Evolutionary conservation across 2,888 invertebrate species (phyloP), one percentile per base, ranked within the genome.

Genomic region (Machimus atricapillus): DNA sequence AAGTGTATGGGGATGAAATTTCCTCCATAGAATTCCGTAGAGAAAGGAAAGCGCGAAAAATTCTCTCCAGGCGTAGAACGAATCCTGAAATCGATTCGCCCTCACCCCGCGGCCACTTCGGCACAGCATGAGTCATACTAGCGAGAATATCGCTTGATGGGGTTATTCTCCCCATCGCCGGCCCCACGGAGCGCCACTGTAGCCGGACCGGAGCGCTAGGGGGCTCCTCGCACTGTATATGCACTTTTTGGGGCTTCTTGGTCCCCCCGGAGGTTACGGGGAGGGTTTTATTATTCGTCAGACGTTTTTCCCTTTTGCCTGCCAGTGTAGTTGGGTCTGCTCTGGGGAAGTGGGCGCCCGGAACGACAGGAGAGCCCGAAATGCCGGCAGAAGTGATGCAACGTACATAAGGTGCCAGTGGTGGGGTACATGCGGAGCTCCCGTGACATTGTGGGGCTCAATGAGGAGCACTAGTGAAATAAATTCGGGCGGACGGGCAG

Each of bases 131-230:
- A 86, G 86, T 86, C 86, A 86, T 86, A 86, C 56, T 86, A 77
- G 86, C 77, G 56, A 77, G 86, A 86, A 86, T 86, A 86, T 34
- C 86, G 19, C 56, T 77, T 86, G 86, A 77, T 86, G 86, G 86
- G 86, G 86, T 86, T 86, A 86, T 86, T 86, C 86, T 86, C 86
- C 86, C 23, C 77, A 43, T 79, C 27, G 37, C 12, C 19, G 40
- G 3, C 46, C 16, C 43, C 66, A n/a, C 52, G 6, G 52, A 52
- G 52, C n/a, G 52, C 52, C n/a, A 1, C 52, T 52, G n/a, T 52
- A 52, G 52, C 16, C 16, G 12, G 16, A 4, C 16, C 3, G 52
- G 52, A 19, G 52, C 6, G 52, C 16, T 52, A 27, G 12, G 66
- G 58, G 78, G 16, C 16, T 23, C 43, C 43, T 46, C 14, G 43